phyloP scores from a whole-genome alignment of 2,113 vertebrate species.

The Triplophysa siluroides region DNA sequence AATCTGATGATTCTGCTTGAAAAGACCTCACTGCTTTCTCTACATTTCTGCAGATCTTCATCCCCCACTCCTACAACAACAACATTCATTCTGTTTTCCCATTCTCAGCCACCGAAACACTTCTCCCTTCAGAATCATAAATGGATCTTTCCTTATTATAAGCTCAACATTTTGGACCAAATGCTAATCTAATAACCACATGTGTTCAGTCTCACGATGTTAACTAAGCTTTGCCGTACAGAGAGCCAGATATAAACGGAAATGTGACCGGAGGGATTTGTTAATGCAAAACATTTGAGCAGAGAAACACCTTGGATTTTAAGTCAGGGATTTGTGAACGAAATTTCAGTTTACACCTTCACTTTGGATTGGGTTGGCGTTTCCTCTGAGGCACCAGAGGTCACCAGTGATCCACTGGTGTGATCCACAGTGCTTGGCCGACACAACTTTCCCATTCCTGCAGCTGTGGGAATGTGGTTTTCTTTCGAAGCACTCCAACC shows the following conservation, averaged over 20 bases:
- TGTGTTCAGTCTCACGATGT: background rate
- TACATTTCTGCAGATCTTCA: conserved; percentile 40
- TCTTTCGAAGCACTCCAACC: conserved; percentile 39
- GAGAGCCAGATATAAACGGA: background rate
- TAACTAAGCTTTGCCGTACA: background rate
- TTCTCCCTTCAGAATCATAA: background rate
- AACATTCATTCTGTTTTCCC: background rate
- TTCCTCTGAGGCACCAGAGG: conserved; percentile 42
- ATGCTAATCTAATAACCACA: background rate
- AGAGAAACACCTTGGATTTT: background rate
- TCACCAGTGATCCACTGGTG: conserved; percentile 46
- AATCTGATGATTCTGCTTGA: conserved; percentile 43
- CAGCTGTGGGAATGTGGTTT: conserved; percentile 68
- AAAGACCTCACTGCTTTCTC: conserved; percentile 42
- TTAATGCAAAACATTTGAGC: background rate
- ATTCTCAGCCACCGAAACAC: conserved; percentile 1
- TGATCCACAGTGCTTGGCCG: conserved; percentile 45
- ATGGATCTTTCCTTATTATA: background rate
- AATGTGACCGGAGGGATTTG: background rate
- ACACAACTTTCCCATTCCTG: conserved; percentile 53
- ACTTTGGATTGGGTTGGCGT: conserved; percentile 10
- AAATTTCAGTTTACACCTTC: background rate
- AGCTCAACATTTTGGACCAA: background rate
- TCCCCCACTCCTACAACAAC: conserved; percentile 1
- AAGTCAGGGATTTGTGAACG: too few relatives aligned